Evolutionary conservation across 2,888 invertebrate species (phyloP).

Genomic region (Euzophera pinguis): DNA sequence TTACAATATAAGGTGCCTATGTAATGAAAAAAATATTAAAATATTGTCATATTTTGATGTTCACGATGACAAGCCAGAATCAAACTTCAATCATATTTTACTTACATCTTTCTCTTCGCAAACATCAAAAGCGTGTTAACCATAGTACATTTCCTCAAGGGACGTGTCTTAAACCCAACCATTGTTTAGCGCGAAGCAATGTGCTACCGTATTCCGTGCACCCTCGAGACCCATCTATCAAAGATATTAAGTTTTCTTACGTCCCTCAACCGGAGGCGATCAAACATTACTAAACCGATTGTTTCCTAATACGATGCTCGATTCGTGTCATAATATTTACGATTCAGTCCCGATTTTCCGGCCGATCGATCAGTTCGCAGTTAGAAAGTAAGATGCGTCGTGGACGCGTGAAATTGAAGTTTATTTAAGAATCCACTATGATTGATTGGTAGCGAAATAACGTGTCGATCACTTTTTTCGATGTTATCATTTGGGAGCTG

Average conservation of each 20-base stretch:
- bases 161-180: slow-evolving; percentile 33
- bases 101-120: background rate
- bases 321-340: slow-evolving; percentile 74
- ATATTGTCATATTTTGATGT: background rate
- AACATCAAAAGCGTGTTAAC: slow-evolving; percentile 15
- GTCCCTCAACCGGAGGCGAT: slow-evolving; percentile 40
- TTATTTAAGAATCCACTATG: slow-evolving; percentile 52
- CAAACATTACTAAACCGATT: slow-evolving; percentile 59
- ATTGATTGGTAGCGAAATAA: slow-evolving; percentile 21
- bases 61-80: background rate
- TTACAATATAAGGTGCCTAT: no score
- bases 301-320: slow-evolving; percentile 71
- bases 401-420: slow-evolving; percentile 64
- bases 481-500: slow-evolving; percentile 14
- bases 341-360: slow-evolving; percentile 64
- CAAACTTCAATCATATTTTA: slow-evolving; percentile 1
- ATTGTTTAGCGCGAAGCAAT: slow-evolving; percentile 37
- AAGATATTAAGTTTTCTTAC: slow-evolving; percentile 62
- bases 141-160: slow-evolving; percentile 32
- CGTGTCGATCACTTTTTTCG: slow-evolving; percentile 14
- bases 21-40: no score
- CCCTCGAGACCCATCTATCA: slow-evolving; percentile 74
- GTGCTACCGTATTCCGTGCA: slow-evolving; percentile 46
- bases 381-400: slow-evolving; percentile 50
- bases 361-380: slow-evolving; percentile 61